Percentiles rank a stretch among this genome's conserved stretches.
phyloP scores from a whole-genome alignment of 1,140 invertebrate genomes.

The Battus philenor region DNA sequence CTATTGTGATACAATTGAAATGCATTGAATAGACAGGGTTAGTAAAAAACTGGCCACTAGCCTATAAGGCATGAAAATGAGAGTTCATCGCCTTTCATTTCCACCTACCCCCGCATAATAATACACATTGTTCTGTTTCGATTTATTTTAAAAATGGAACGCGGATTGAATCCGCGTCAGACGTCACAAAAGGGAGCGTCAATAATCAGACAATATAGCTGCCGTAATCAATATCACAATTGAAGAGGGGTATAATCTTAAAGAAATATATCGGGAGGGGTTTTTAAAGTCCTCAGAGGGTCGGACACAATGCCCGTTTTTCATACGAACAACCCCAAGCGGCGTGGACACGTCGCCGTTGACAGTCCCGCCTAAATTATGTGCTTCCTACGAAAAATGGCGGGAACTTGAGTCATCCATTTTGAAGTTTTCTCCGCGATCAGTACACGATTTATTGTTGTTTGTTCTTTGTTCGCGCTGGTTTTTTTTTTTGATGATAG shows the following conservation, averaged over 20 bases:
- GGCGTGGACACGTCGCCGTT: slow-evolving; percentile 28
- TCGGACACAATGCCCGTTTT: slow-evolving; percentile 53
- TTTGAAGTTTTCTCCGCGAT: slow-evolving; percentile 31
- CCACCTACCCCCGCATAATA: not conserved
- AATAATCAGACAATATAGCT: slow-evolving; percentile 46
- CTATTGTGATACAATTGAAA: too few relatives aligned
- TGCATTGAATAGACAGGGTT: too few relatives aligned
- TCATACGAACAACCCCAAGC: slow-evolving; percentile 39
- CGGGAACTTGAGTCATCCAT: slow-evolving; percentile 31
- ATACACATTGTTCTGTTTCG: not conserved
- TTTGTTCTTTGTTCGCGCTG: slow-evolving; percentile 16
- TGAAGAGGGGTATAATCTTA: slow-evolving; percentile 54
- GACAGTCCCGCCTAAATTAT: slow-evolving; percentile 40
- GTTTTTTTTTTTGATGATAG: too few relatives aligned
- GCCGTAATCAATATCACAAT: slow-evolving; percentile 52
- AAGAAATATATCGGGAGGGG: slow-evolving; percentile 38
- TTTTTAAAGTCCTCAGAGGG: slow-evolving; percentile 56
- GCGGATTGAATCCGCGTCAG: slow-evolving; percentile 22
- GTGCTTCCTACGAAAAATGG: slow-evolving; percentile 43
- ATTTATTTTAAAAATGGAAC: slow-evolving; percentile 9
- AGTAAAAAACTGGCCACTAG: too few relatives aligned
- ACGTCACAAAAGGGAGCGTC: slow-evolving; percentile 31
- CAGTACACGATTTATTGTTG: slow-evolving; percentile 35
- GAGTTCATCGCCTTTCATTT: too few relatives aligned
- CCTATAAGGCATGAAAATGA: too few relatives aligned